These are phyloP conservation scores for Drosophila bocki DNA, from an alignment of 1,140 invertebrate species.

Conservation along the genomic window DNA sequence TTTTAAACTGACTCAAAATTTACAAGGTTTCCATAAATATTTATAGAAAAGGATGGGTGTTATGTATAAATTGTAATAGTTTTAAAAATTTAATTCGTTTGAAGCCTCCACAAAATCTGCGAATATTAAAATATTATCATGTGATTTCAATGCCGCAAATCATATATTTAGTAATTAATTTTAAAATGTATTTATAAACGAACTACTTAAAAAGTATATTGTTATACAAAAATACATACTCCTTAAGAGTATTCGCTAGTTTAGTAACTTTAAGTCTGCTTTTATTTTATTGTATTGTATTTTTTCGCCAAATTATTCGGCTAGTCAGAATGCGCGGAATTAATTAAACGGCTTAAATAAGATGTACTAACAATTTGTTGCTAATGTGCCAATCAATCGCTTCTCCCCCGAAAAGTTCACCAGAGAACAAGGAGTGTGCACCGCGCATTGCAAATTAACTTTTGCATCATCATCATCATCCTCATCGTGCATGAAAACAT, in stretches of 20 bases:
- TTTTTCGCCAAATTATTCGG: conserved; percentile 21
- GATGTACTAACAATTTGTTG: conserved; percentile 72
- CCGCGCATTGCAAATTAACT: conserved; percentile 53
- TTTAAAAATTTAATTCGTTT: neutral
- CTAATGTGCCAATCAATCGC: conserved; percentile 69
- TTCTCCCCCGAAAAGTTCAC: conserved; percentile 51
- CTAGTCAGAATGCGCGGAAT: conserved; percentile 55
- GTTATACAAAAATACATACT: neutral
- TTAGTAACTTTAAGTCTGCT: neutral
- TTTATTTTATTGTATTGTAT: conserved; percentile 17
- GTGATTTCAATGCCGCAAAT: neutral
- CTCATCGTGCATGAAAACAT: conserved; percentile 59
- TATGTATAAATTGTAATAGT: neutral
- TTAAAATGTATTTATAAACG: too few relatives aligned
- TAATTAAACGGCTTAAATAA: conserved; percentile 73
- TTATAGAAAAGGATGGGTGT: neutral
- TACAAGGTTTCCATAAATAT: neutral
- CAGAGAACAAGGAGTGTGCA: conserved; percentile 61
- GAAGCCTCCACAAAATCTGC: neutral
- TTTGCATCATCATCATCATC: conserved; percentile 47
- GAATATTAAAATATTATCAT: neutral
- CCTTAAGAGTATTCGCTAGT: neutral
- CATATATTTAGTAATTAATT: neutral
- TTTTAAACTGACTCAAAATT: neutral
- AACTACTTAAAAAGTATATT: neutral